A percentile compares a stretch with the other conserved stretches of the same genome.
phyloP scores from a whole-genome alignment of 1,140 invertebrate genomes.

The Formica exsecta region DNA sequence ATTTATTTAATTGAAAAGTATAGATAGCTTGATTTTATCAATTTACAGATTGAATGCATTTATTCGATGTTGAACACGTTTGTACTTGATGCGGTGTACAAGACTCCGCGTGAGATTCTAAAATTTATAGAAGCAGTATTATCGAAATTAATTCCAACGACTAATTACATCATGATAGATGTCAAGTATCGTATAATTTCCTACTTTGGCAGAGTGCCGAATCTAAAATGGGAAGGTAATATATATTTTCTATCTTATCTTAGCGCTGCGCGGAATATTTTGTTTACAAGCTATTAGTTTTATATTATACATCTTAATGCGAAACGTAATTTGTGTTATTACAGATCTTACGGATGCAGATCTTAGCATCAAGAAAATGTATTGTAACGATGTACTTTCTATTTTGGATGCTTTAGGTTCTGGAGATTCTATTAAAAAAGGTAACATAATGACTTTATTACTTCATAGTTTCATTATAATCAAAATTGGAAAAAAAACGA shows the following conservation, averaged over 20 bases:
- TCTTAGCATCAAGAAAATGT: slow-evolving; percentile 76
- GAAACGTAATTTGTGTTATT: slow-evolving; percentile 50
- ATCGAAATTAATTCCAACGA: slow-evolving; percentile 71
- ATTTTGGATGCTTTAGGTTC: slow-evolving; percentile 75
- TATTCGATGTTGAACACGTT: slow-evolving; percentile 72
- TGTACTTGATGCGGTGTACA: slow-evolving; percentile 65
- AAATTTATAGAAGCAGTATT: slow-evolving; percentile 76
- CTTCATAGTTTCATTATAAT: not conserved
- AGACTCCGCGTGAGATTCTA: slow-evolving; percentile 71
- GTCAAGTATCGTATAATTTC: slow-evolving; percentile 80
- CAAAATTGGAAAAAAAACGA: not conserved
- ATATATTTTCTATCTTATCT: slow-evolving; percentile 9
- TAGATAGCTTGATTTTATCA: not conserved
- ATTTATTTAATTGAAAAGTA: not conserved
- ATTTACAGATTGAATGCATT: slow-evolving; percentile 77
- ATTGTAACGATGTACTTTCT: slow-evolving; percentile 78
- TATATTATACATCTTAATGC: not conserved
- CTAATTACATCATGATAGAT: slow-evolving; percentile 78
- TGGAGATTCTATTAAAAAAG: slow-evolving; percentile 82
- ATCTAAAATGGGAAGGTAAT: slow-evolving; percentile 77
- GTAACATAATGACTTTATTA: slow-evolving; percentile 62
- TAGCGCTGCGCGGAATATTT: not conserved
- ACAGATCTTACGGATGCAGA: slow-evolving; percentile 80
- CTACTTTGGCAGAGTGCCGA: slow-evolving; percentile 76
- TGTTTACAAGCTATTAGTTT: not conserved